Conservation (phyloP, 2,888 invertebrate genomes). For the Neoaliturus tenellus region DNA sequence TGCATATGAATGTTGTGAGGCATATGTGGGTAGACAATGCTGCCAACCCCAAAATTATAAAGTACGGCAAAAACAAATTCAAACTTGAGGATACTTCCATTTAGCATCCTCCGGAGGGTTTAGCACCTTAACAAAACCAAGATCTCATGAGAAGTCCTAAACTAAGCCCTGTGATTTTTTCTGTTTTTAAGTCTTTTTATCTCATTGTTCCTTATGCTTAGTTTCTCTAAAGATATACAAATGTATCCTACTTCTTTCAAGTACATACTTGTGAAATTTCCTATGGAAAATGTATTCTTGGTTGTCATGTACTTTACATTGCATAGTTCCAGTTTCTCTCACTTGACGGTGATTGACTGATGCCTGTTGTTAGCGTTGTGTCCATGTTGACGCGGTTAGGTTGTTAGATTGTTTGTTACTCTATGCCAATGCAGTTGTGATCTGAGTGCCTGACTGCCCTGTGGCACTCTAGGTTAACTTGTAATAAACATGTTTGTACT, state of each 20-base stretch:
- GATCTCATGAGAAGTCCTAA: background rate
- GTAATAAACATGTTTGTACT: slow-evolving; percentile 18
- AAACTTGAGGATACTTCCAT: too few relatives aligned
- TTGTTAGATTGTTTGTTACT: background rate
- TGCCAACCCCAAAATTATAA: too few relatives aligned
- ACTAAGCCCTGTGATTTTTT: background rate
- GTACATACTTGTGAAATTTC: background rate
- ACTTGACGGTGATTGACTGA: background rate
- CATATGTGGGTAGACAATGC: too few relatives aligned
- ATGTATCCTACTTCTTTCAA: background rate
- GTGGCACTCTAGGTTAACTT: slow-evolving; percentile 15
- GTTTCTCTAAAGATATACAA: background rate
- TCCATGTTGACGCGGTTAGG: background rate
- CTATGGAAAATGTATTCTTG: background rate
- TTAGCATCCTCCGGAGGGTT: too few relatives aligned
- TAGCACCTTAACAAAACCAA: background rate
- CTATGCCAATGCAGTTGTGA: slow-evolving; percentile 13
- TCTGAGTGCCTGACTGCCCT: background rate
- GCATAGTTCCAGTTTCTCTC: background rate
- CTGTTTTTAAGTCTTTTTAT: background rate
- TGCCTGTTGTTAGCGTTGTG: background rate
- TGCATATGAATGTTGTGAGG: too few relatives aligned
- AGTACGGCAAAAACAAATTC: too few relatives aligned
- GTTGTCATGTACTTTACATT: background rate
- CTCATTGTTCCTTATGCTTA: background rate